Conservation (phyloP, 2,888 invertebrate species). For the Ectropis crepuscularia region DNA sequence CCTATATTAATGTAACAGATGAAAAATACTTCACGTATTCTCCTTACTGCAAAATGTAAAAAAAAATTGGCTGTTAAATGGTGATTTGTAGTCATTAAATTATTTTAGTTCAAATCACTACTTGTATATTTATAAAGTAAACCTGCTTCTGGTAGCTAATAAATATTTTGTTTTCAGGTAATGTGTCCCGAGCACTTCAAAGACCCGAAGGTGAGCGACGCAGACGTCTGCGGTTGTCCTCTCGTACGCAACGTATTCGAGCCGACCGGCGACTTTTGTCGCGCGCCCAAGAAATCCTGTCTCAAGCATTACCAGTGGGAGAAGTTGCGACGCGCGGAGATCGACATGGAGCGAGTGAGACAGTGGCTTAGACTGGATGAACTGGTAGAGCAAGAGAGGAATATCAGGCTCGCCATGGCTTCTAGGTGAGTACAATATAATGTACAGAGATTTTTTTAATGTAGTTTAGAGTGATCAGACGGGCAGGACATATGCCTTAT, state of each 20-base stretch:
- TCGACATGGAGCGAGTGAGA: slow-evolving; percentile 96
- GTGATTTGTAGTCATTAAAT: too few species aligned
- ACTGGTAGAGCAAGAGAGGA: slow-evolving; percentile 96
- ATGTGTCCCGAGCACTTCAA: slow-evolving; percentile 99
- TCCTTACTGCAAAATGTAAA: too few species aligned
- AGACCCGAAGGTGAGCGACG: slow-evolving; percentile 94
- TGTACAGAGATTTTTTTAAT: too few species aligned
- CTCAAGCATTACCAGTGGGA: slow-evolving; percentile 98
- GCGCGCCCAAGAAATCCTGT: slow-evolving; percentile 94
- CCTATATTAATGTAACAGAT: too few species aligned
- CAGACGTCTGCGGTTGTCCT: slow-evolving; percentile 97
- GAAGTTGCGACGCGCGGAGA: slow-evolving; percentile 95
- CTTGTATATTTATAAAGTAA: too few species aligned
- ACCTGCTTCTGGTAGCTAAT: background rate
- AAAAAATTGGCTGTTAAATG: too few species aligned
- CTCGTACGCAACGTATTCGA: slow-evolving; percentile 93
- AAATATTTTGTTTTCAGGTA: slow-evolving; percentile 71
- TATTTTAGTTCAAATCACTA: too few species aligned
- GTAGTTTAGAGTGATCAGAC: too few species aligned
- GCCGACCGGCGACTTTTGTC: slow-evolving; percentile 94
- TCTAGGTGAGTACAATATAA: slow-evolving; percentile 62
- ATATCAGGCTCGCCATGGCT: slow-evolving; percentile 89
- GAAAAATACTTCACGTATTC: too few species aligned
- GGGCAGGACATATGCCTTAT: too few species aligned
- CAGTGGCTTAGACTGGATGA: slow-evolving; percentile 98